Evolutionary conservation across 2,888 invertebrate genomes (phyloP).

Genomic region (Rotaria sp.): DNA sequence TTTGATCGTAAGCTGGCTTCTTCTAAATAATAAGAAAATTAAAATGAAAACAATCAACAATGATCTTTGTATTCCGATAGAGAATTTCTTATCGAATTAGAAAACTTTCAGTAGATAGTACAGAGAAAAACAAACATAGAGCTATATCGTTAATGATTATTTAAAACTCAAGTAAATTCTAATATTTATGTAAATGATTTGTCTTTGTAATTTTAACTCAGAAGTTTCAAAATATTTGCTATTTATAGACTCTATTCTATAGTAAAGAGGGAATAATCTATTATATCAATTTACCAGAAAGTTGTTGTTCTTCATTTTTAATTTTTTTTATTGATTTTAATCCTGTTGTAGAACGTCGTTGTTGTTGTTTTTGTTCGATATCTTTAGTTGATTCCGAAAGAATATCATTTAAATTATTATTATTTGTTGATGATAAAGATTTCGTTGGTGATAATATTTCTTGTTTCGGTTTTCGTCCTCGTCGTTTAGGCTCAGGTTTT

Average conservation of each 20-base stretch:
- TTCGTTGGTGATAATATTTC: not conserved
- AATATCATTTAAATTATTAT: not conserved
- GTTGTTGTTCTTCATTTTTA: not conserved
- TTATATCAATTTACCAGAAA: not conserved
- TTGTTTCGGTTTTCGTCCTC: constrained; percentile 26
- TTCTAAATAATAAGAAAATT: not conserved
- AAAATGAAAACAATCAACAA: too few relatives aligned
- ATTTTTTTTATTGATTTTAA: not conserved
- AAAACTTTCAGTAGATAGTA: too few relatives aligned
- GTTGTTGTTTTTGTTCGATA: not conserved
- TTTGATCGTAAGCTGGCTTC: not conserved
- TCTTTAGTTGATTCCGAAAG: not conserved
- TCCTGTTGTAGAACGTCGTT: not conserved
- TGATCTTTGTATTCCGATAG: too few relatives aligned
- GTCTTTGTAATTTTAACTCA: too few relatives aligned
- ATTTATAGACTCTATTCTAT: too few relatives aligned
- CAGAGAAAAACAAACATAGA: too few relatives aligned
- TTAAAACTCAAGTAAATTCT: too few relatives aligned
- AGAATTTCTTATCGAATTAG: too few relatives aligned
- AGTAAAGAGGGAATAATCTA: too few relatives aligned
- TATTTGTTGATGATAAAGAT: not conserved
- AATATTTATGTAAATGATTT: too few relatives aligned
- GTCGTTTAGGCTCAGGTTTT: not conserved
- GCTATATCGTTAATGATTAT: too few relatives aligned
- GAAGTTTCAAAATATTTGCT: too few relatives aligned